These are phyloP conservation scores for Bettongia penicillata DNA, from an alignment of 2,113 vertebrate genomes.

Conservation along the genomic window DNA sequence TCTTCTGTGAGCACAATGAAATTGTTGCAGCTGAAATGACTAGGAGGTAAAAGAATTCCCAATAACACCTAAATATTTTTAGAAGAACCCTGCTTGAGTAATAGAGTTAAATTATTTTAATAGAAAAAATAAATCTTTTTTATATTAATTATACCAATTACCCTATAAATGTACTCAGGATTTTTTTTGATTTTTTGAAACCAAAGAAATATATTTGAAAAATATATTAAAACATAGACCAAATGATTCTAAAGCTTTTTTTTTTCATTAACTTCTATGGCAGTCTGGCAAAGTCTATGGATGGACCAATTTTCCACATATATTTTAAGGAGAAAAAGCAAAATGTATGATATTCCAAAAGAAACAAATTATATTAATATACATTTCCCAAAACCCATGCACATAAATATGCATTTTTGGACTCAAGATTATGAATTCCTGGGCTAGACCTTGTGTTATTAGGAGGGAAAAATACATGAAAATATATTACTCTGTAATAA, in stretches of 20 bases:
- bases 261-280: background rate
- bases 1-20: background rate
- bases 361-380: background rate
- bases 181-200: background rate
- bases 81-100: background rate
- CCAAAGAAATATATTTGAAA: background rate
- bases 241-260: background rate
- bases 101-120: background rate
- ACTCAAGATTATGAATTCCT: background rate
- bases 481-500: background rate
- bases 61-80: background rate
- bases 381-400: background rate
- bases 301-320: background rate
- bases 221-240: background rate
- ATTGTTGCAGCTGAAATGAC: background rate
- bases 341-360: background rate
- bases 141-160: background rate
- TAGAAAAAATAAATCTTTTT: background rate
- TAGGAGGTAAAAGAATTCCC: background rate
- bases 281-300: background rate
- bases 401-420: background rate
- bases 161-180: background rate
- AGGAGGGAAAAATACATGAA: background rate
- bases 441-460: background rate
- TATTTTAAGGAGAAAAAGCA: background rate